Evolutionary conservation across 2,113 vertebrate genomes (phyloP).

Genomic region (Fregetta grallaria): DNA sequence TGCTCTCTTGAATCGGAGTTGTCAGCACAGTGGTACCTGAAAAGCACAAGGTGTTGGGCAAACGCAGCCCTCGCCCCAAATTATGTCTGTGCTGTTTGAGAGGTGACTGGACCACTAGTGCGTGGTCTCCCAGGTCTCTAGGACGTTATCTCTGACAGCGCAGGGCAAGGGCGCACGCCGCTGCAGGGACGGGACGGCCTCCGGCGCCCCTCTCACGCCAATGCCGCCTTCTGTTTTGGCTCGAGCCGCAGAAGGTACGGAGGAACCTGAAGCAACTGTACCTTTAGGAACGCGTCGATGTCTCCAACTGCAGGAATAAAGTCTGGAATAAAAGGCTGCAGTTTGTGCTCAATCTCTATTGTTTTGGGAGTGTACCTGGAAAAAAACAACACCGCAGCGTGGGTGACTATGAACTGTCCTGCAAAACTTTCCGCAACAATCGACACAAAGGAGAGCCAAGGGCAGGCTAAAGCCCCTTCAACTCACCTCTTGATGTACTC

Average conservation of each 20-base stretch:
- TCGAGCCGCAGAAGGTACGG: fast-evolving
- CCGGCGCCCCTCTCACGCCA: fast-evolving
- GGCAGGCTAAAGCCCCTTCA: background rate
- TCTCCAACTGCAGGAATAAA: slow-evolving; percentile 97
- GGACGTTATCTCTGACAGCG: fast-evolving
- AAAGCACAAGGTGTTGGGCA: background rate
- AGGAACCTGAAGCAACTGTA: background rate
- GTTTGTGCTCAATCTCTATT: slow-evolving; percentile 87
- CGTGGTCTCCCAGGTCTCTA: background rate
- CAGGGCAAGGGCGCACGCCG: background rate
- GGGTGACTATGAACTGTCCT: background rate
- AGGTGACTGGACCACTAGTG: background rate
- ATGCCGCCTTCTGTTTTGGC: fast-evolving
- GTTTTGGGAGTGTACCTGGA: slow-evolving; percentile 86
- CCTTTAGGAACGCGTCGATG: slow-evolving; percentile 97
- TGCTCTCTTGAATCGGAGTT: fast-evolving
- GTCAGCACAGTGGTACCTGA: background rate
- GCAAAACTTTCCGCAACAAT: fast-evolving
- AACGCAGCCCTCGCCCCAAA: background rate
- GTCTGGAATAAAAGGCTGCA: slow-evolving; percentile 96
- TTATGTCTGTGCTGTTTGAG: background rate
- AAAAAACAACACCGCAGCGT: fast-evolving
- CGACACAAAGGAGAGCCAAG: background rate
- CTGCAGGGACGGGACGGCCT: fast-evolving
- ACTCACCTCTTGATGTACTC: slow-evolving; percentile 90